phyloP scores from a whole-genome alignment of 1,140 invertebrate genomes.

The Brachystomella parvula region DNA sequence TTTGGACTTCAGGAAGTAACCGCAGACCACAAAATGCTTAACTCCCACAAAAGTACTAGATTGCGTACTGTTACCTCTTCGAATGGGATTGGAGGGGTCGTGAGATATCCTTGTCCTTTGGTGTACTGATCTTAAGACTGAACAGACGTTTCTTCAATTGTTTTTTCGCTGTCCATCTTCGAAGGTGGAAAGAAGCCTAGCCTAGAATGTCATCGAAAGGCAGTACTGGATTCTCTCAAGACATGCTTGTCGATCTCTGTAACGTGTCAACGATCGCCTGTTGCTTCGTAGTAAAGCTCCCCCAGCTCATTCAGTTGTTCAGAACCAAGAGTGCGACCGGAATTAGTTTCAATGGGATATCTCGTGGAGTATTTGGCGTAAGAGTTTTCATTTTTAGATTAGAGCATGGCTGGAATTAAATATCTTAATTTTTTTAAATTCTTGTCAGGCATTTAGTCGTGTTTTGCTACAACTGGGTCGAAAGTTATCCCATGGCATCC shows the following conservation, averaged over 20 bases:
- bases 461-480: constrained; percentile 36
- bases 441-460: constrained; percentile 36
- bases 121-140: too few relatives aligned
- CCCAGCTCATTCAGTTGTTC: constrained; percentile 33
- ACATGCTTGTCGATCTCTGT: constrained; percentile 22
- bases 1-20: too few relatives aligned
- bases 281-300: constrained; percentile 37
- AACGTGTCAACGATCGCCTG: constrained; percentile 35
- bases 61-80: background rate
- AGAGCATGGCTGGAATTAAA: background rate
- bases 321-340: constrained; percentile 30
- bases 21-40: too few relatives aligned
- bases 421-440: constrained; percentile 6
- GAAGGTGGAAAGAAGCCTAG: too few relatives aligned
- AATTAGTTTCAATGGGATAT: constrained; percentile 32
- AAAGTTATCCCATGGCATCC: constrained; percentile 26
- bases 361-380: constrained; percentile 38
- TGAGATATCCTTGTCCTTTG: too few relatives aligned
- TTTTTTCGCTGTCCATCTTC: too few relatives aligned
- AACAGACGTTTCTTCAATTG: too few relatives aligned
- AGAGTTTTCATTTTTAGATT: constrained; percentile 13
- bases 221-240: too few relatives aligned
- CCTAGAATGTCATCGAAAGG: too few relatives aligned
- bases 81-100: too few relatives aligned
- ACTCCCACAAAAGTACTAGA: constrained; percentile 27